Conservation (phyloP, 2,888 invertebrate species). For the Pristionchus maxplancki region DNA sequence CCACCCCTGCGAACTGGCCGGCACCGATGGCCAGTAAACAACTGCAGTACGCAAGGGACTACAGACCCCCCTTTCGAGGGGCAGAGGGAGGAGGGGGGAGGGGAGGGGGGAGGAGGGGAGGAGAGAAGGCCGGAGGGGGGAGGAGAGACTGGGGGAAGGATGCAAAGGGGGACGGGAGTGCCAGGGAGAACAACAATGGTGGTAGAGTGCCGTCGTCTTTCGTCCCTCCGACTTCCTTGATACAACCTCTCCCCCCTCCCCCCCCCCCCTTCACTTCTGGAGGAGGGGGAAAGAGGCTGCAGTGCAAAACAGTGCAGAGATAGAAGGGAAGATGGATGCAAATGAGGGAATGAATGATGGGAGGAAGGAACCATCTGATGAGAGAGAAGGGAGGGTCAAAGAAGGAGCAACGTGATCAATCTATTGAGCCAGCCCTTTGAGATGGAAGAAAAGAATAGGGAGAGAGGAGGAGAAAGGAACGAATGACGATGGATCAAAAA, state of each 20-base stretch:
- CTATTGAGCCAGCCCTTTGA: background rate
- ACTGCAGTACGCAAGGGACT: conserved; percentile 50
- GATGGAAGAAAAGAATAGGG: too few species aligned
- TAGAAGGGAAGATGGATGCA: background rate
- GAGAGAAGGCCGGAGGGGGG: background rate
- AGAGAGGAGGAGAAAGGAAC: background rate
- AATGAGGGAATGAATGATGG: conserved; percentile 1
- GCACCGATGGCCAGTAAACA: conserved; percentile 48
- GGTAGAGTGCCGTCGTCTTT: conserved; percentile 2
- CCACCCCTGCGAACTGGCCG: conserved; percentile 26
- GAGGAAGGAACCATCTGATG: background rate
- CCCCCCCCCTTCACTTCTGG: background rate
- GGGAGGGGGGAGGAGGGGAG: background rate
- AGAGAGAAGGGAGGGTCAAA: conserved; percentile 10
- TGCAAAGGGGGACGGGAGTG: conserved; percentile 39
- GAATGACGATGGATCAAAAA: conserved; percentile 23
- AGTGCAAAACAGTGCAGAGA: conserved; percentile 21
- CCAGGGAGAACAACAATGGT: conserved; percentile 15
- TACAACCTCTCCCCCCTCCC: conserved; percentile 1
- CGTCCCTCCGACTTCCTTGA: conserved; percentile 11
- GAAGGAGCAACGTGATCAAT: background rate
- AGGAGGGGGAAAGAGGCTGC: background rate
- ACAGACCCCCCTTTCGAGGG: conserved; percentile 8
- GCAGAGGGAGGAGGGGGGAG: background rate
- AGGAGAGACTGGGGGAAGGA: background rate